Conservation (phyloP, 2,888 invertebrate genomes). For the Portevinia maculata region DNA sequence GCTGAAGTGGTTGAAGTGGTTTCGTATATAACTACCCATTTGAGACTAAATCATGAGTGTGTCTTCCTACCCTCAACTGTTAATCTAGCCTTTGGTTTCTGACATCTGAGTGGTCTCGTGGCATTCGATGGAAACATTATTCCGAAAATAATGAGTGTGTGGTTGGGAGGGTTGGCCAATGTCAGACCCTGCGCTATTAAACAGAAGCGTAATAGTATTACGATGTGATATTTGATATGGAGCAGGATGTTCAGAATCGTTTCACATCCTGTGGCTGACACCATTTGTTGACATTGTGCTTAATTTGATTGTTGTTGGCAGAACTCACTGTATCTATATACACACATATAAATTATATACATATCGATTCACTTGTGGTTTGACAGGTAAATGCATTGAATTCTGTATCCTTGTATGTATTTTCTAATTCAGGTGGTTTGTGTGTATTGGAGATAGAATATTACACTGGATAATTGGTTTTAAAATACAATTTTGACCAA, state of each 20-base stretch:
- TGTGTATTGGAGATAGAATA: too few relatives aligned
- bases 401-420: slow-evolving; percentile 6
- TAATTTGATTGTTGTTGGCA: slow-evolving; percentile 48
- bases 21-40: too few relatives aligned
- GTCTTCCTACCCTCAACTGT: too few relatives aligned
- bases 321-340: not conserved
- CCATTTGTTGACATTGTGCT: slow-evolving; percentile 34
- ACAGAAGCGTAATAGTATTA: slow-evolving; percentile 36
- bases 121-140: slow-evolving; percentile 35
- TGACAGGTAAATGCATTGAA: too few relatives aligned
- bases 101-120: slow-evolving; percentile 52
- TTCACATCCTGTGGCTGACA: slow-evolving; percentile 32
- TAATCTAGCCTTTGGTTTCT: slow-evolving; percentile 17
- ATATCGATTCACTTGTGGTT: too few relatives aligned
- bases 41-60: too few relatives aligned
- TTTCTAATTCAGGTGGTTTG: too few relatives aligned
- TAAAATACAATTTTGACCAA: too few relatives aligned
- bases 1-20: too few relatives aligned
- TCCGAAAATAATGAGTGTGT: slow-evolving; percentile 19
- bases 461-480: too few relatives aligned
- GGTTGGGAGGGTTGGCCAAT: slow-evolving; percentile 6
- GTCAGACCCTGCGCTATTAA: too few relatives aligned
- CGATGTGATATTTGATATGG: slow-evolving; percentile 41
- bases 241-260: slow-evolving; percentile 5
- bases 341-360: too few relatives aligned